phyloP scores from a whole-genome alignment of 35 echinoderm and acorn worm genomes.

The Apostichopus japonicus region DNA sequence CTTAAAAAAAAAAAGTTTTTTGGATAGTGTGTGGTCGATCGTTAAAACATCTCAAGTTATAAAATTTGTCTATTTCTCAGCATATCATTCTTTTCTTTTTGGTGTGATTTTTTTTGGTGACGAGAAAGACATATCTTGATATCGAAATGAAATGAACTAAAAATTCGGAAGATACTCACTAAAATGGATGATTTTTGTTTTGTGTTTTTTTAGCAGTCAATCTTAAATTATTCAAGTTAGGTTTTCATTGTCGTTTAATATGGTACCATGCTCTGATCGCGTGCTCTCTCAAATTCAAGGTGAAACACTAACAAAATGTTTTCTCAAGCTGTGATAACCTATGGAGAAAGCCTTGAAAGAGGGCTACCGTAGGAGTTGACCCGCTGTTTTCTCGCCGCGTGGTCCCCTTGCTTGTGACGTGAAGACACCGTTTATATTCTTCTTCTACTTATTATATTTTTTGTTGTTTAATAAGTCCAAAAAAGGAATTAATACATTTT shows the following conservation, averaged over 20 bases:
- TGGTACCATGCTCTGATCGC: not conserved
- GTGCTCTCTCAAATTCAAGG: not conserved
- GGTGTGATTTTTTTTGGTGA: not conserved
- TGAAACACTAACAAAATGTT: not conserved
- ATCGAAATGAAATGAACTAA: not conserved
- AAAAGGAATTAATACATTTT: not conserved
- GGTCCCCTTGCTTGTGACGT: slow-evolving; percentile 8
- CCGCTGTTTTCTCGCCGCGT: slow-evolving; percentile 19
- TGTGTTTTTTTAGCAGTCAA: not conserved
- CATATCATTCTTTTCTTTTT: not conserved
- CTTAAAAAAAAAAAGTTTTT: too few relatives aligned
- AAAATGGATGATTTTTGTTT: too few relatives aligned
- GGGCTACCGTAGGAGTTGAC: not conserved
- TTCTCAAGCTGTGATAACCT: not conserved
- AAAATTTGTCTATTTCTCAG: not conserved
- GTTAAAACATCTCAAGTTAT: not conserved
- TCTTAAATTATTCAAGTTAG: not conserved
- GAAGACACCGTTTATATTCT: not conserved
- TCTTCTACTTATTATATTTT: not conserved
- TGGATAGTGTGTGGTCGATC: not conserved
- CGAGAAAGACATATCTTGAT: not conserved
- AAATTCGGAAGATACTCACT: too few relatives aligned
- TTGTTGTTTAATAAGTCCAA: too few relatives aligned
- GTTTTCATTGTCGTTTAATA: not conserved
- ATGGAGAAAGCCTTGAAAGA: not conserved